Base-by-base conservation (phyloP, 2,888 invertebrate species). In the Heliconius cydno region DNA sequence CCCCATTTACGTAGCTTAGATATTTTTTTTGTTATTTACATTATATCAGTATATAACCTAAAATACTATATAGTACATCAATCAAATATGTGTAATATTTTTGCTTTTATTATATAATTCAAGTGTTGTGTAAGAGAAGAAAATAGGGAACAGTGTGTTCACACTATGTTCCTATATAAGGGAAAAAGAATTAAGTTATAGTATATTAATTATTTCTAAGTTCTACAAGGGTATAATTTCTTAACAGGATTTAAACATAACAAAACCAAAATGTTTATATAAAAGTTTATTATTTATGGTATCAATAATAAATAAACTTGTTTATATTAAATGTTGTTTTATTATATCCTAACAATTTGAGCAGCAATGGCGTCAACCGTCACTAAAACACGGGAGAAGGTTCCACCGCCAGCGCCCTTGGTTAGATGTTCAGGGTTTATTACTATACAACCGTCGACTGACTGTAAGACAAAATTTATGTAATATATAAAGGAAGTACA, bases 391-490 rank as follows among this genome's bases (percentile, higher is more conserved):
- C 97, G 96, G 0, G 97, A 97, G 92, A 97, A 98, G 0, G 97
- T 97, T 71, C 98, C 98, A 7, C 97, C 97, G 41, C 95, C 96
- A 19, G 95, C 91, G 52, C 97, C 97, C 90, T 98, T 98, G 0
- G 97, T 95, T 77, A 98, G 89, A 80, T 97, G 96, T 85, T 98
- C 98, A 0, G 99, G 98, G 94, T 99, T 99, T 30, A 99, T 94
- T 19, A 98, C 97, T 52, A 98, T 93, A 85, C 97, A 97, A 2
- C 97, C 97, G 85, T 97, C 96, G 30, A 98, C 96, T 84, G 97
- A 96, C 97, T 98, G 95, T 95, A 85, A 9, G 90, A 65, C 10
- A 28, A 7, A 75, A 75, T 46, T 34, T 34, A 34, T 72, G 1
- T 19, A 19, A 6, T 63, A 25, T 15, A 4, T 60, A 15, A n/a